Percentiles rank a stretch among this genome's conserved stretches.
phyloP scores from a whole-genome alignment of 2,888 invertebrate species.

The Drosophila mercatorum region DNA sequence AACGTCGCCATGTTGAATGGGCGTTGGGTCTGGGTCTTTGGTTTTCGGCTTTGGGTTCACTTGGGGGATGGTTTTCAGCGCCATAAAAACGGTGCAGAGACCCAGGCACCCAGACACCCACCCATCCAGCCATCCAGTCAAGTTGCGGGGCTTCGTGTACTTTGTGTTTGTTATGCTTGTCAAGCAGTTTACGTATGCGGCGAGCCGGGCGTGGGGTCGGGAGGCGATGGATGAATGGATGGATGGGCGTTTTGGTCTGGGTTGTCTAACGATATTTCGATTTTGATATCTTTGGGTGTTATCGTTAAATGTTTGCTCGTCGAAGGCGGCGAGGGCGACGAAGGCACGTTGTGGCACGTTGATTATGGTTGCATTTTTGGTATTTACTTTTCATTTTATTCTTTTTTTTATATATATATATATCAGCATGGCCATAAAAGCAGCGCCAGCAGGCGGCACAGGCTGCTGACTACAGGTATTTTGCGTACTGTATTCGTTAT shows the following conservation, averaged over 20 bases:
- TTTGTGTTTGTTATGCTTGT: constrained; percentile 82
- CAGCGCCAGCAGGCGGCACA: constrained; percentile 2
- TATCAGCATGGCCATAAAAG: constrained; percentile 32
- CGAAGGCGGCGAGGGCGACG: constrained; percentile 1
- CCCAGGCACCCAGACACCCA: constrained; percentile 20
- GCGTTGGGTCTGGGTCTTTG: constrained; percentile 27
- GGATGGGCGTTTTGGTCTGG: constrained; percentile 5
- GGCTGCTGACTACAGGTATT: constrained; percentile 34
- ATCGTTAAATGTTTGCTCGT: constrained; percentile 76
- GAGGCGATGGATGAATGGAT: not conserved
- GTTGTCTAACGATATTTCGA: constrained; percentile 76
- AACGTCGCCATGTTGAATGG: constrained; percentile 73
- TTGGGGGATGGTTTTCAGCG: constrained; percentile 42
- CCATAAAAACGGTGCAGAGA: constrained; percentile 64
- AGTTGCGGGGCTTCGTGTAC: constrained; percentile 59
- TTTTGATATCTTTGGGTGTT: constrained; percentile 81
- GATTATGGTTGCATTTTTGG: constrained; percentile 74
- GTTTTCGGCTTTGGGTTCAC: constrained; percentile 11
- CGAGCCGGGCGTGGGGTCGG: not conserved
- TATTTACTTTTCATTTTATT: constrained; percentile 72
- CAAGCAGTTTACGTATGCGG: constrained; percentile 73
- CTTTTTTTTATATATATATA: constrained; percentile 14
- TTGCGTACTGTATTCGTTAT: not conserved
- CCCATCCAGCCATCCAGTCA: constrained; percentile 38
- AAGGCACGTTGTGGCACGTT: constrained; percentile 57